Evolutionary conservation across 1,140 invertebrate genomes (phyloP).

Genomic region (Drosophila nannoptera): DNA sequence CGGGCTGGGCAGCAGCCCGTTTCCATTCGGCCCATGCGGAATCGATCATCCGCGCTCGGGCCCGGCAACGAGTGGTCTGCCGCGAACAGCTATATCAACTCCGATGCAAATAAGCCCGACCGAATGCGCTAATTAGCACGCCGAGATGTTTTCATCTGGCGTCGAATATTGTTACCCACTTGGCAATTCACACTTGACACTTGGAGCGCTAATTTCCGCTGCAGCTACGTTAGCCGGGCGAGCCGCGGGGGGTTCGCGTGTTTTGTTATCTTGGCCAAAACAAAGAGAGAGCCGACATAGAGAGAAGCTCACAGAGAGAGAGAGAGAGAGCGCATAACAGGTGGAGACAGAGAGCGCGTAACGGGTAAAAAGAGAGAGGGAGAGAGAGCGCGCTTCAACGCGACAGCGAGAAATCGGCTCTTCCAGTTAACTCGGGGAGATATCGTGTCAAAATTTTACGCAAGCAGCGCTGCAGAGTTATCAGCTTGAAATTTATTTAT

Average conservation of each 20-base stretch:
- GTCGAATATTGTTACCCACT: conserved; percentile 66
- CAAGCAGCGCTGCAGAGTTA: conserved; percentile 64
- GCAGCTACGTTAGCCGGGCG: conserved; percentile 21
- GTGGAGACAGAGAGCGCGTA: too few species aligned
- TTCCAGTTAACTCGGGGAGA: conserved; percentile 39
- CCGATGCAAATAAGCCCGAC: conserved; percentile 55
- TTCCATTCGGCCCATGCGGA: conserved; percentile 3
- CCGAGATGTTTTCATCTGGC: conserved; percentile 63
- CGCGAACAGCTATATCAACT: conserved; percentile 9
- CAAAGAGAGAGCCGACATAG: conserved; percentile 7
- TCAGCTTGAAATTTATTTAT: conserved; percentile 72
- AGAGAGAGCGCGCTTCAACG: conserved; percentile 16
- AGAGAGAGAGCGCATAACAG: too few species aligned
- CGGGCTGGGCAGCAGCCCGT: background rate
- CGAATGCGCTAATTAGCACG: conserved; percentile 59
- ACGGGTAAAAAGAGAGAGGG: conserved; percentile 16
- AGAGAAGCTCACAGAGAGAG: background rate
- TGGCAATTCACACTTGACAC: conserved; percentile 75
- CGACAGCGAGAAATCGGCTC: conserved; percentile 15
- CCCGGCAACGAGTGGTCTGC: background rate
- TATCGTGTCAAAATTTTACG: conserved; percentile 73
- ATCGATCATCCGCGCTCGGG: background rate
- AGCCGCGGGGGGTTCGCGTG: conserved; percentile 8
- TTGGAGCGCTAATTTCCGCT: conserved; percentile 69
- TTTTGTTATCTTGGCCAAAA: conserved; percentile 29